Evolutionary conservation across 2,797 vertebrate species (phyloP), one percentile per base, ranked within the genome.

Genomic region (Megaceryle alcyon): DNA sequence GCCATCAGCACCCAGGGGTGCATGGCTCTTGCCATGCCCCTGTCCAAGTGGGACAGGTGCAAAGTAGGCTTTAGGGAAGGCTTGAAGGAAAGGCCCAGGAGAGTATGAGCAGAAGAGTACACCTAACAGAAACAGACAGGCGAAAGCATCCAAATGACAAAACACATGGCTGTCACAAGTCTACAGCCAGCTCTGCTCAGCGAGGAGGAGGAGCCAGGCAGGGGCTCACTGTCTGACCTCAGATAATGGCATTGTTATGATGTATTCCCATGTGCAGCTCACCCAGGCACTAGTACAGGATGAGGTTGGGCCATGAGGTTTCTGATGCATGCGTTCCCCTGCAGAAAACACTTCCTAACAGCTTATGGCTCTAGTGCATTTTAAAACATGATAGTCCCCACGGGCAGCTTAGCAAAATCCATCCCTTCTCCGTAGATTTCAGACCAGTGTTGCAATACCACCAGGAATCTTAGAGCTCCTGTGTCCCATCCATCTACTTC

Each of bases 1-100:
- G 20, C 20, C 81, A 44, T 43, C 0, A 3, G n/a, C 4, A 3
- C 4, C 16, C 9, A 1, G 17, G 16, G 37, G 11, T 35, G 35
- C 35, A 35, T 35, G 35, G 35, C 26, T 77, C 22, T 11, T 87
- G 39, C 59, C 13, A 11, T 48, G 31, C 6, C 39, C 7, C 46
- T 12, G 4, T n/a, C 49, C 31, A 60, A 29, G 23, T 1, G 7
- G 33, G 6, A 69, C n/a, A 53, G 7, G 6, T 37, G 29, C 33
- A 57, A 84, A 64, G 69, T 13, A 51, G 43, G 33, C 37, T 46
- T 6, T 6, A 46, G 63, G 29, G 23, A 71, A 81, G 20, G 26
- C 69, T 59, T 37, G 37, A 80, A 64, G 56, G 18, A 70, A 84
- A 64, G 39, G 10, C 19, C 26, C 16, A n/a, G 44, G 13, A 29